These are phyloP conservation scores for Cerceris ruficornis DNA, from an alignment of 2,888 invertebrate species.

Conservation along the genomic window DNA sequence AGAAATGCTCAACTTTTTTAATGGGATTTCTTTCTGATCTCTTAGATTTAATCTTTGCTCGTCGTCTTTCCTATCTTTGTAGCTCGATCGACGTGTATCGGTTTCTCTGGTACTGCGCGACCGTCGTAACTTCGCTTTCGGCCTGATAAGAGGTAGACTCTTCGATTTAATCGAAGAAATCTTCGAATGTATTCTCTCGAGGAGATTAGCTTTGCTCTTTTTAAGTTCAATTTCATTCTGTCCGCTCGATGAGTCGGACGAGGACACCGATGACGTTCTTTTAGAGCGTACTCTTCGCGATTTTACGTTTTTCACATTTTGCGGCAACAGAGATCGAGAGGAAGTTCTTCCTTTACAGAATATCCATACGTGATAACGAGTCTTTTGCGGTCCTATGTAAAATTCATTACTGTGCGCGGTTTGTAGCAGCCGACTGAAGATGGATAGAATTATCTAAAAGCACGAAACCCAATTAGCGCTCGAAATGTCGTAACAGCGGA, in stretches of 20 bases:
- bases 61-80: not conserved
- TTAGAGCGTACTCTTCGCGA: not conserved
- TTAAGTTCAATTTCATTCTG: not conserved
- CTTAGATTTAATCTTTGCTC: not conserved
- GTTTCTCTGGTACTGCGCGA: not conserved
- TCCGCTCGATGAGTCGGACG: too few relatives aligned
- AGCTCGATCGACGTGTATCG: not conserved
- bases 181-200: slow-evolving; percentile 32
- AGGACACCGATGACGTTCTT: not conserved
- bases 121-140: not conserved
- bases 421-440: slow-evolving; percentile 62
- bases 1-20: not conserved
- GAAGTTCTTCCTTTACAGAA: slow-evolving; percentile 24
- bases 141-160: slow-evolving; percentile 22
- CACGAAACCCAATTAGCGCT: too few relatives aligned
- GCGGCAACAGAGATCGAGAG: too few relatives aligned
- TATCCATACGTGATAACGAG: slow-evolving; percentile 55
- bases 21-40: not conserved
- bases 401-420: slow-evolving; percentile 55
- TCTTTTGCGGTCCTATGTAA: slow-evolving; percentile 38
- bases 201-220: not conserved
- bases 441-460: slow-evolving; percentile 54
- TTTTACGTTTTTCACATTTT: too few relatives aligned
- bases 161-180: slow-evolving; percentile 22
- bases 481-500: too few relatives aligned